Conservation (phyloP, 2,113 vertebrate genomes). For the Microcebus tavaratra region DNA sequence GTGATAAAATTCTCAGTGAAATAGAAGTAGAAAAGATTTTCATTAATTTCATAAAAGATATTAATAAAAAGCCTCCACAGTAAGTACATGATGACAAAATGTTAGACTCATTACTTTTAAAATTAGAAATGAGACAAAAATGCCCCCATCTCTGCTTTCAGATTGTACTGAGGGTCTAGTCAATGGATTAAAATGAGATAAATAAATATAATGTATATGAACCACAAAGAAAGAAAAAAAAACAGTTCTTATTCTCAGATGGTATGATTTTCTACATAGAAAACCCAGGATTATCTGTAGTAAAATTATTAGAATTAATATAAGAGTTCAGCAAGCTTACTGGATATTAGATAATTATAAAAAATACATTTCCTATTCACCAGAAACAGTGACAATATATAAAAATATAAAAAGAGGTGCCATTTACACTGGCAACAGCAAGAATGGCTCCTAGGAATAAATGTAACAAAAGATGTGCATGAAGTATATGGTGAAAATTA, state of each 20-base stretch:
- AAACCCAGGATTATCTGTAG: slow-evolving; percentile 20
- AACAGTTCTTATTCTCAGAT: slow-evolving; percentile 18
- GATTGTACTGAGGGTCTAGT: background rate
- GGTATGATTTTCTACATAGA: slow-evolving; percentile 20
- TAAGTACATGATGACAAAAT: background rate
- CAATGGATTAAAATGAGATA: slow-evolving; percentile 5
- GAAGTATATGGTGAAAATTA: background rate
- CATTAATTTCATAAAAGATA: background rate
- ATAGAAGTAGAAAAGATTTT: slow-evolving; percentile 13
- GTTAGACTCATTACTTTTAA: background rate
- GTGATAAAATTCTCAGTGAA: background rate
- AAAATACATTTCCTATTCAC: slow-evolving; percentile 4
- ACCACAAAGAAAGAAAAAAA: slow-evolving; percentile 21
- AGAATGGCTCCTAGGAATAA: background rate
- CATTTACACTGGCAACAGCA: background rate
- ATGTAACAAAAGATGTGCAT: background rate
- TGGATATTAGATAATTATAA: background rate
- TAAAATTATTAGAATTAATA: slow-evolving; percentile 43
- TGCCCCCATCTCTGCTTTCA: background rate
- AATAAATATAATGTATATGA: background rate
- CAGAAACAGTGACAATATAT: slow-evolving; percentile 1
- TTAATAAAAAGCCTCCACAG: background rate
- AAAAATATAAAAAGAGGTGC: background rate
- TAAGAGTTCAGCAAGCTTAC: background rate
- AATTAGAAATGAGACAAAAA: background rate